Evolutionary conservation across 2,113 vertebrate genomes (phyloP).

Genomic region (Hylia prasina): DNA sequence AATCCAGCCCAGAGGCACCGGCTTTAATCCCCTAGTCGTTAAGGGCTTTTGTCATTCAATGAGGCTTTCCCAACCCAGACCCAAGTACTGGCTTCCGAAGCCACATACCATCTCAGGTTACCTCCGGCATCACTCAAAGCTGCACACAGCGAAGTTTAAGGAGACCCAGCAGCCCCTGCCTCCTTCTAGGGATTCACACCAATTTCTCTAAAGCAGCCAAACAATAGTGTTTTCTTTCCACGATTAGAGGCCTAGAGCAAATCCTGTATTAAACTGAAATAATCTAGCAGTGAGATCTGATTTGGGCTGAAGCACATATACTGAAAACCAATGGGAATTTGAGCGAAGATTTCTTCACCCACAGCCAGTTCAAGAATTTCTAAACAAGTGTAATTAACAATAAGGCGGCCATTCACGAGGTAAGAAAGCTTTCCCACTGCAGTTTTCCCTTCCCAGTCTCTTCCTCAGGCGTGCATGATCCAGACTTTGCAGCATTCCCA

Average conservation of each 20-base stretch:
- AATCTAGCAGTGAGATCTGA: not conserved
- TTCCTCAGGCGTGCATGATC: not conserved
- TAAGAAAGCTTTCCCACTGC: not conserved
- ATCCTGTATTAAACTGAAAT: not conserved
- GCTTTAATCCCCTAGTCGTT: not conserved
- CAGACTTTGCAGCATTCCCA: not conserved
- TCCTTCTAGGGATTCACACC: not conserved
- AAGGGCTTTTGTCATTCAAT: not conserved
- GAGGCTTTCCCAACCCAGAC: not conserved
- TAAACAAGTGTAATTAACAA: not conserved
- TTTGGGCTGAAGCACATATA: not conserved
- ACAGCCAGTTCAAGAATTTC: not conserved
- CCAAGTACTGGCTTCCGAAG: not conserved
- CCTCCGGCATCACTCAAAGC: not conserved
- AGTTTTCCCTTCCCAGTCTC: not conserved
- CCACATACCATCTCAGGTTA: not conserved
- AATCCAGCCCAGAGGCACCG: not conserved
- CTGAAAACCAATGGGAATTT: not conserved
- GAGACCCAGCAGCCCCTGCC: not conserved
- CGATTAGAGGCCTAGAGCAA: not conserved
- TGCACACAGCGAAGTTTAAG: fast-evolving
- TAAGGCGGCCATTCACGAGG: not conserved
- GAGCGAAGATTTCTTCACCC: not conserved
- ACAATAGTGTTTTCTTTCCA: not conserved
- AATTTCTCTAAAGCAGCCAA: not conserved